These are phyloP conservation scores for Heterotis niloticus DNA, from an alignment of 2,113 vertebrate species.

Conservation along the genomic window DNA sequence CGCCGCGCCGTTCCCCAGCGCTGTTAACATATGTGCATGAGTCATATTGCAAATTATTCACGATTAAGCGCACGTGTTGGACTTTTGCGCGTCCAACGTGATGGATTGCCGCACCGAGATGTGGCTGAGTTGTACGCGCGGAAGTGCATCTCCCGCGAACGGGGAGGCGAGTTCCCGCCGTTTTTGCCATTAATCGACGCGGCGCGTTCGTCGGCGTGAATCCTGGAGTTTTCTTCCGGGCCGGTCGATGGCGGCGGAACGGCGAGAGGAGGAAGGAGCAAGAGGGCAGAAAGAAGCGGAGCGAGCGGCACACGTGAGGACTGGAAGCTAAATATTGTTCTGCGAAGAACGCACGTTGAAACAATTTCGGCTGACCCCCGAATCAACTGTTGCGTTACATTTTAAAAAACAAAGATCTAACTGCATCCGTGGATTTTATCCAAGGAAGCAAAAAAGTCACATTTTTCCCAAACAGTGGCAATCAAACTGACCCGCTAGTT, in stretches of 20 bases:
- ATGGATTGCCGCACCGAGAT: neutral
- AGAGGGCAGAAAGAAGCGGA: neutral
- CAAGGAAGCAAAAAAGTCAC: conserved; percentile 24
- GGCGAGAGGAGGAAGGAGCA: neutral
- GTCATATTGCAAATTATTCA: neutral
- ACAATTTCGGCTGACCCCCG: conserved; percentile 34
- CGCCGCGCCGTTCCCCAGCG: neutral
- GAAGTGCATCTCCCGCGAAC: no score
- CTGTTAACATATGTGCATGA: conserved; percentile 3
- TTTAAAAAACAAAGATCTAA: conserved; percentile 35
- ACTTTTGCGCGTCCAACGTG: neutral
- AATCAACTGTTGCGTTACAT: conserved; percentile 32
- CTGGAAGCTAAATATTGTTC: conserved; percentile 33
- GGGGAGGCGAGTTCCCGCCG: neutral
- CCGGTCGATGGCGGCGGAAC: conserved; percentile 4
- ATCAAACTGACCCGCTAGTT: conserved; percentile 29
- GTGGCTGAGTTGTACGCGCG: neutral
- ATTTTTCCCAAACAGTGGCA: conserved; percentile 36
- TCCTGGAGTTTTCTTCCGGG: neutral
- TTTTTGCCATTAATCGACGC: neutral
- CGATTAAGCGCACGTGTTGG: neutral
- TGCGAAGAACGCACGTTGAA: conserved; percentile 29
- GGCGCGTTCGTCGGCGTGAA: neutral
- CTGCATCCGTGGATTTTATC: conserved; percentile 30
- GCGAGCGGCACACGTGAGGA: conserved; percentile 22